Evolutionary conservation across 1,140 invertebrate species (phyloP), one percentile per base, ranked within the genome.

Genomic region (Lethrus apterus): DNA sequence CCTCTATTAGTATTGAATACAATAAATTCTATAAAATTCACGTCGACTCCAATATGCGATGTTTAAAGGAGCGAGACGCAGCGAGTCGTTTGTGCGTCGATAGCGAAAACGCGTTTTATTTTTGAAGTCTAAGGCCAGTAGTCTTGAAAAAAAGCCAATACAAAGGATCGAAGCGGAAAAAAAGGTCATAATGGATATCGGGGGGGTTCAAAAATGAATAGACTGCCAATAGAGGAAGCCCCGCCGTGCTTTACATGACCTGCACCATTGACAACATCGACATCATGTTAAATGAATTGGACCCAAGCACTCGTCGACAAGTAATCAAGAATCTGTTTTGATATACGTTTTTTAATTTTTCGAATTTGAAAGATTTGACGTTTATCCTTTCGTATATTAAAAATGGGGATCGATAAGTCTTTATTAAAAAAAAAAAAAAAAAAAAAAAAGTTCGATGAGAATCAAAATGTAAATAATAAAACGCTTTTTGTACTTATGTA

Each of bases 151-250:
- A 46, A 46, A 26, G 43, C 23, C 18, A 40, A 43, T 33, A 57
- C 48, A 59, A 55, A 52, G 55, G 51, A 59, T 52, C 54, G 51
- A 54, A 58, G 56, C 43, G 23, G 15, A 38, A 34, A 54, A 58
- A 60, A 60, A 60, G 54, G 56, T 60, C 58, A 51, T 47, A 60
- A 56, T 55, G 46, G 56, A 50, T 54, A 56, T 60, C 58, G n/a
- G 53, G 50, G 58, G 58, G 58, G 58, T 48, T 48, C 52, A 47
- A 51, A 13, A 11, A 41, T 54, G 54, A 60, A 58, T 60, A 51
- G 52, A 51, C 40, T 54, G 49, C 53, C 56, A 53, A 55, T 55
- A 55, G 50, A 49, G 56, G 38, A 48, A 48, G 42, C 52, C 56
- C 54, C 48, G 56, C 48, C 48, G 54, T 38, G 51, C 50, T 50